Conservation (phyloP, 2,888 invertebrate genomes). For the Drosophila mimica region DNA sequence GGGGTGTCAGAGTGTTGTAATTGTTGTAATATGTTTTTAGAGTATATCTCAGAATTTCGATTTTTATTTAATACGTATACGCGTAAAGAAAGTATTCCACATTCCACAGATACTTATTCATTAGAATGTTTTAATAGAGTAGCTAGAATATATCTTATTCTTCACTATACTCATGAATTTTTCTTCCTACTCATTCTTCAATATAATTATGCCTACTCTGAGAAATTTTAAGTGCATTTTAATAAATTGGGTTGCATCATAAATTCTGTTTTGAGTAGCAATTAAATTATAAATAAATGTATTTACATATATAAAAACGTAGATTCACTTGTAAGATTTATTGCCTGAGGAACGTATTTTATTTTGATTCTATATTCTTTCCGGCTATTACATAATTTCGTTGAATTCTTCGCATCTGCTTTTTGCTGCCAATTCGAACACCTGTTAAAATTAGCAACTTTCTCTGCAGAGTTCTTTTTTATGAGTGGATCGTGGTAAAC, state of each 20-base stretch:
- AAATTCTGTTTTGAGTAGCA: not conserved
- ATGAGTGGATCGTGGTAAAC: not conserved
- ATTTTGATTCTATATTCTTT: conserved; percentile 1
- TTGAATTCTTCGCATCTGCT: conserved; percentile 8
- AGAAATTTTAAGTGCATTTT: not conserved
- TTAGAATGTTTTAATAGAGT: not conserved
- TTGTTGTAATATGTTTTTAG: not conserved
- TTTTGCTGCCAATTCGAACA: conserved; percentile 23
- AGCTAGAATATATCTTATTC: not conserved
- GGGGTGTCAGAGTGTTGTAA: too few species aligned
- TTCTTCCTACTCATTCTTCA: not conserved
- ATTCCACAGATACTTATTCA: not conserved
- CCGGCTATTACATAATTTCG: conserved; percentile 43
- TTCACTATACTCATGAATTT: not conserved
- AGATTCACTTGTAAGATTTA: not conserved
- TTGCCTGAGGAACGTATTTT: not conserved
- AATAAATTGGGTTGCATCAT: not conserved
- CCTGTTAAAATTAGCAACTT: conserved; percentile 49
- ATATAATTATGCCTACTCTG: not conserved
- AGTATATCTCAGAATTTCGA: not conserved
- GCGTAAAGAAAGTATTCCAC: not conserved
- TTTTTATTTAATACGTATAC: not conserved
- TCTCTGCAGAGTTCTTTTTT: conserved; percentile 44
- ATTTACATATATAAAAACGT: not conserved
- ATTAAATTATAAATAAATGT: not conserved